Evolutionary conservation across 2,888 invertebrate genomes (phyloP).

Genomic region (Thumatha senex): DNA sequence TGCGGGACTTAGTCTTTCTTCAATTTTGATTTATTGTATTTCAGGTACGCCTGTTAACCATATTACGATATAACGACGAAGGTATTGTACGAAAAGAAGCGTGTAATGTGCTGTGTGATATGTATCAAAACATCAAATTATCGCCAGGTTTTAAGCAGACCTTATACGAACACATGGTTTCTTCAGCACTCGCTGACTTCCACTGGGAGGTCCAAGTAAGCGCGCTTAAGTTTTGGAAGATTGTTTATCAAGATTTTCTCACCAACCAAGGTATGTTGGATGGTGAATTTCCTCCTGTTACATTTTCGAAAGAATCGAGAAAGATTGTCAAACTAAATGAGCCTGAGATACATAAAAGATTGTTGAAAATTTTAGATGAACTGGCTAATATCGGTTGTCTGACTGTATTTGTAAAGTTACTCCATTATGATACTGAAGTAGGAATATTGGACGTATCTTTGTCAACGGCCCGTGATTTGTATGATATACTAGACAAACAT

Average conservation of each 20-base stretch:
- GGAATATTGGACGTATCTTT: conserved; percentile 87
- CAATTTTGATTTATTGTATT: conserved; percentile 23
- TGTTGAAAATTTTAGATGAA: conserved; percentile 86
- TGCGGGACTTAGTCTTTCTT: too few species aligned
- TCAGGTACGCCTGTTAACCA: conserved; percentile 80
- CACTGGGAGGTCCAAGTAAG: conserved; percentile 93
- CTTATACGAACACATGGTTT: conserved; percentile 86
- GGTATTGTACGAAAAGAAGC: conserved; percentile 91
- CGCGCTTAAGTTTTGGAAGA: conserved; percentile 88
- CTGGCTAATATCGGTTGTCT: conserved; percentile 88
- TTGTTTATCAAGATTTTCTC: conserved; percentile 85
- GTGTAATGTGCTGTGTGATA: conserved; percentile 85
- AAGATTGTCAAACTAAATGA: conserved; percentile 90
- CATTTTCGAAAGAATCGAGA: conserved; percentile 90
- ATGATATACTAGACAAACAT: conserved; percentile 81
- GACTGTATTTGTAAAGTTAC: conserved; percentile 85
- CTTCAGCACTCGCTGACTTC: conserved; percentile 87
- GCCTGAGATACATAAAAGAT: conserved; percentile 85
- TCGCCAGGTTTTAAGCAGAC: conserved; percentile 75
- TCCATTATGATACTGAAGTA: conserved; percentile 88
- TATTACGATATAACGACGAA: conserved; percentile 87
- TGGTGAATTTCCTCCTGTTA: conserved; percentile 89
- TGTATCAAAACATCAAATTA: conserved; percentile 86
- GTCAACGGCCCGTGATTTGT: conserved; percentile 77
- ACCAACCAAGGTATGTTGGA: conserved; percentile 93